Base-by-base conservation (phyloP, 2,797 vertebrate species). In the Distichodus sexfasciatus region DNA sequence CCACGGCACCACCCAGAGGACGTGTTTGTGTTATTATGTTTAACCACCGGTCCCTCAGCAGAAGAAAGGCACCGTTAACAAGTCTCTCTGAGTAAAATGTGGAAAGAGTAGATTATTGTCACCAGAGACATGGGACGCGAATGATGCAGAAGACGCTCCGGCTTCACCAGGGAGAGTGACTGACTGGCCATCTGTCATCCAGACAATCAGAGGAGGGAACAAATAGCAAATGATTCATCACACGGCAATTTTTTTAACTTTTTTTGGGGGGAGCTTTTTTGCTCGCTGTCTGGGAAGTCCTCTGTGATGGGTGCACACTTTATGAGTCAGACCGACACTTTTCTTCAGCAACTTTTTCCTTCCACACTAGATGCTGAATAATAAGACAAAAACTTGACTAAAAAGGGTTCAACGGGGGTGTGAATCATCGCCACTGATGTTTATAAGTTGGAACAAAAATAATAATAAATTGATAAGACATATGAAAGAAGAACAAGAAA, bases 211-310 rank as follows among this genome's bases (percentile, higher is more conserved):
- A 24, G 12, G 21, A 23, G 40, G 2, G 29, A 40, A 26, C 4
- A 23, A 36, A 36, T 48, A 40, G 28, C 35, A 38, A 58, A 40
- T 58, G 55, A 58, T 11, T 58, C 55, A 58, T 40, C 53, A 14
- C 33, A 24, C 0, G 9, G 3, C 26, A 29, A 29, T 4, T 50
- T 53, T 19, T 38, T 2, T 38, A 14, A 14, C n/a, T 15, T 15
- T 14, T 26, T 50, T 50, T 50, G 14, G 31, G 7, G n/a, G n/a
- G n/a, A n/a, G n/a, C n/a, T 57, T 55, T 55, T 1, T 24, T n/a
- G 19, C 11, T 23, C 4, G 6, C 54, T n/a, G 53, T 57, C 33
- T 38, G 35, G 33, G 21, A 58, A 38, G 21, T 54, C 35, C 17
- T 23, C 12, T 38, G 19, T n/a, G n/a, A n/a, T n/a, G n/a, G 19